Evolutionary conservation across 2,888 invertebrate species (phyloP).

Genomic region (Spodoptera picta): DNA sequence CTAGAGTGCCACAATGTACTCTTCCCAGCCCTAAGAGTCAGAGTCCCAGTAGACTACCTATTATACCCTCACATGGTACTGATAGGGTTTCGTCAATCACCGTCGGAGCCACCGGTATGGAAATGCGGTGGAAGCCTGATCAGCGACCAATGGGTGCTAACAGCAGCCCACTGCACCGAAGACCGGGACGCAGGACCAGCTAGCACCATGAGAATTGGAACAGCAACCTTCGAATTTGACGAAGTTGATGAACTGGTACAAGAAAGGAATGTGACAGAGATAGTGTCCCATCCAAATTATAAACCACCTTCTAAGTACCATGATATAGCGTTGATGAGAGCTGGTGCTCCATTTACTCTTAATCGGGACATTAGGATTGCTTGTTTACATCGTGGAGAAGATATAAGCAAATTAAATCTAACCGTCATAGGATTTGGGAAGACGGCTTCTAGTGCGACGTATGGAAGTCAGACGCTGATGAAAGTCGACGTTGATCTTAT

Average conservation of each 20-base stretch:
- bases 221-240: conserved; percentile 85
- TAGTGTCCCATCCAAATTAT: conserved; percentile 88
- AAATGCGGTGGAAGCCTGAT: conserved; percentile 84
- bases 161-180: conserved; percentile 82
- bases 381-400: conserved; percentile 83
- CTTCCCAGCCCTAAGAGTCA: conserved; percentile 67
- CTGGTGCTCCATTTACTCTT: conserved; percentile 83
- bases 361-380: conserved; percentile 89
- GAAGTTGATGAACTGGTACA: conserved; percentile 86
- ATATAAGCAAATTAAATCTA: conserved; percentile 68
- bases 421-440: conserved; percentile 91
- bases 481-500: conserved; percentile 82
- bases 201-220: conserved; percentile 86
- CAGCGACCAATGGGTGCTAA: conserved; percentile 79
- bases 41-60: conserved; percentile 82
- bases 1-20: conserved; percentile 83
- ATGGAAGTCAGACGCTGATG: conserved; percentile 83
- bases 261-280: conserved; percentile 79
- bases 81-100: conserved; percentile 72
- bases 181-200: conserved; percentile 84
- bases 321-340: conserved; percentile 90
- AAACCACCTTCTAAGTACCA: conserved; percentile 88
- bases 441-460: conserved; percentile 76
- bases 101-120: conserved; percentile 66
- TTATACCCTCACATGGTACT: conserved; percentile 91